Evolutionary conservation across 2,888 invertebrate genomes (phyloP).

Genomic region (Zeuzera pyrina): DNA sequence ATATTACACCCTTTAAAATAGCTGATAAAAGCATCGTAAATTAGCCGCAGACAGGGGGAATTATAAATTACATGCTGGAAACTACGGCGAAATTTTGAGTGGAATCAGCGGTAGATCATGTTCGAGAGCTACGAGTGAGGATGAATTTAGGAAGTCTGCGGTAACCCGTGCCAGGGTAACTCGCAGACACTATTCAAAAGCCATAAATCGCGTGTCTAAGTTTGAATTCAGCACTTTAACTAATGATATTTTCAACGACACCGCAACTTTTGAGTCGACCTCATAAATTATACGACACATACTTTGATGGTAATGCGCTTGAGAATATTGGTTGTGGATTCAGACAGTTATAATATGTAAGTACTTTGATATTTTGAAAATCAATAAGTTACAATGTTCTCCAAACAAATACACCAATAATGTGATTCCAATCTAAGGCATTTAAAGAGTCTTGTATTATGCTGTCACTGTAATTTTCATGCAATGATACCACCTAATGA

Average conservation of each 20-base stretch:
- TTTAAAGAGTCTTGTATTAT: no score
- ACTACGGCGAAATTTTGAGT: conserved; percentile 3
- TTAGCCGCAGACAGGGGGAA: conserved; percentile 20
- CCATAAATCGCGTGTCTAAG: conserved; percentile 5
- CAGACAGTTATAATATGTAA: no score
- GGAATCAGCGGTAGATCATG: conserved; percentile 2
- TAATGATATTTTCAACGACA: conserved; percentile 7
- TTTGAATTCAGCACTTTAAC: conserved; percentile 5
- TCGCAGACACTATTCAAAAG: conserved; percentile 2
- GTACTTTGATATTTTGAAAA: no score
- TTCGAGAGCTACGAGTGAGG: background rate
- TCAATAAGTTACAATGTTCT: no score
- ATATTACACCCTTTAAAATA: conserved; percentile 32
- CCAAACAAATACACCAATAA: no score
- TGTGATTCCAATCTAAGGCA: no score
- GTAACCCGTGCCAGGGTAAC: background rate
- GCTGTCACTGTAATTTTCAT: no score
- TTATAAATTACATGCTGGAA: conserved; percentile 18
- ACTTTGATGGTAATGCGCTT: background rate
- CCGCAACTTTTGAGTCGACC: background rate
- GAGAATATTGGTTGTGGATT: no score
- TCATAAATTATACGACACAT: background rate
- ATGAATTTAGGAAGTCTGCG: conserved; percentile 1
- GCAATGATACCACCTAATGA: no score
- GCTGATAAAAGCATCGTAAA: conserved; percentile 38